Base-by-base conservation (phyloP, 2,797 vertebrate genomes). In the Brotula barbata region DNA sequence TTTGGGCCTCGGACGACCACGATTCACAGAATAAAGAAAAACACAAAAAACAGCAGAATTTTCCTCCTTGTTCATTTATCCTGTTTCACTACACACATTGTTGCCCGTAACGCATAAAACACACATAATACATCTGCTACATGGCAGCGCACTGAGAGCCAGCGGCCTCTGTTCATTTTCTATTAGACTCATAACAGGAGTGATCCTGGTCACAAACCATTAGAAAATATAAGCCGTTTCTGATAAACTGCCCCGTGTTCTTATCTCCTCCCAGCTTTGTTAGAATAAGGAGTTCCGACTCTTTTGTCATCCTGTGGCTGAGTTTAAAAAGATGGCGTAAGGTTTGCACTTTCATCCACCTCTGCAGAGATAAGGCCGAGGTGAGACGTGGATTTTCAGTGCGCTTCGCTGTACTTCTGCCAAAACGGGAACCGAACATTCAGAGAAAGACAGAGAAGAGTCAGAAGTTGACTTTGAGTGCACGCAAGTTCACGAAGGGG, bases 361-460 rank as follows among this genome's bases (percentile, higher is more conserved):
- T 74, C 31, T 37, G 28, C 23, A n/a, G 46, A 49, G 69, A 83
- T 78, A 71, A 80, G 80, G 36, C n/a, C 41, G 12, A 3, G 42
- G 23, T 55, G 61, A 70, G 56, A 55, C 56, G 41, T 1, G 22
- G 63, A 23, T 42, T 50, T 47, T 37, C 14, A 15, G 44, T 4
- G 49, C 58, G 11, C 31, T 45, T 43, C 63, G 59, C 36, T 7
- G 6, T 0, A 5, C 56, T 8, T 16, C 56, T 25, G 59, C 52
- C 54, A 58, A 61, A 64, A 68, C 21, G 17, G 41, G 71, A 56
- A 53, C 23, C 6, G 1, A 55, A 52, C 48, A 23, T 75, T 80
- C 42, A 43, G 22, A 23, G 7, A 17, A 22, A 42, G 14, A 58
- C 41, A 43, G 45, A 74, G 63, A 22, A 21, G 56, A 37, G 46